Base-by-base conservation (phyloP, 2,113 vertebrate genomes). In the Phycodurus eques region DNA sequence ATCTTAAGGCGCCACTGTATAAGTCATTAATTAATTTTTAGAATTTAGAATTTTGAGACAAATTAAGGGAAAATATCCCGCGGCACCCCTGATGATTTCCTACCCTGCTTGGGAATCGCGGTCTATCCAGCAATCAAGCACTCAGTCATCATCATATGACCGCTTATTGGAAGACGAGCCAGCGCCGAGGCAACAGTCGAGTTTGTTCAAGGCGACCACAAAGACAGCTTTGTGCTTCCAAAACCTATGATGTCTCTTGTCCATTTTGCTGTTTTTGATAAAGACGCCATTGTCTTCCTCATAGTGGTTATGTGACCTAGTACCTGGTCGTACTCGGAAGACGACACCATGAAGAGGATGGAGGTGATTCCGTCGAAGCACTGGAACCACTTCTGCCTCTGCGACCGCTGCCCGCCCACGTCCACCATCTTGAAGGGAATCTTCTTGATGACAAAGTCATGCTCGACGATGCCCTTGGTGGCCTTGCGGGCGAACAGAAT, bases 401-500 rank as follows among this genome's bases (percentile, higher is more conserved):
- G 96, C 0, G 97, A 99, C 59, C 97, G 89, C 87, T 99, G 97
- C 67, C 97, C 97, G 0, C 97, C 97, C 0, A 98, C 97, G 8
- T 98, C 97, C 78, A 99, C 96, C 96, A 99, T 99, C 90, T 97
- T 98, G 87, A 99, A 99, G 6, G 97, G 97, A 77, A 99, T 96
- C 88, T 98, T 98, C 90, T 98, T 99, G 80, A 99, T 98, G 74
- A 98, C 83, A 70, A 99, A 99, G 91, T 99, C 97, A 1, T 99
- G 96, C 84, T 98, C 97, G 66, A 96, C 96, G 43, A 99, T 99
- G 14, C 96, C 97, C 84, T 99, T 98, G 0, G 97, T 99, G 64
- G 96, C 97, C 79, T 98, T 99, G 75, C 97, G 90, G 1, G 97
- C 97, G 79, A 99, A 93, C 74, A 99, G 86, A 86, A 98, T 98